A percentile compares a stretch with the other conserved stretches of the same genome.
Evolutionary conservation across 2,888 invertebrate species (phyloP).

Genomic region (Cataglyphis livida): DNA sequence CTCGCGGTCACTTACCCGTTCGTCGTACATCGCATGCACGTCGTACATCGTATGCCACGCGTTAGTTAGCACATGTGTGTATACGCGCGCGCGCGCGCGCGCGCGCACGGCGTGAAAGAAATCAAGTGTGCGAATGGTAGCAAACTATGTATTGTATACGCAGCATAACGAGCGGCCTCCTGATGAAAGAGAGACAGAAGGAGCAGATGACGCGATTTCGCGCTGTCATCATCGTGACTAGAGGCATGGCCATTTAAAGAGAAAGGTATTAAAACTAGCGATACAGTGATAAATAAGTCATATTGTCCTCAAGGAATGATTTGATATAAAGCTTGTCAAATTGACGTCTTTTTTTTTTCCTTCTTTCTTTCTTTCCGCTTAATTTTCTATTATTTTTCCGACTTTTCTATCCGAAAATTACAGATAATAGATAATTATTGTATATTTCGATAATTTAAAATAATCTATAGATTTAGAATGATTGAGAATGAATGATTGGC

Average conservation of each 20-base stretch:
- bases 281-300: neutral
- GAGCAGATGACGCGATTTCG: constrained; percentile 12
- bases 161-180: neutral
- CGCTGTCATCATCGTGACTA: constrained; percentile 23
- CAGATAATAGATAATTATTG: neutral
- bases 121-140: neutral
- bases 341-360: neutral
- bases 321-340: neutral
- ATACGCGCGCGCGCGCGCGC: no score
- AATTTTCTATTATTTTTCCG: neutral
- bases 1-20: constrained; percentile 64
- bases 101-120: neutral
- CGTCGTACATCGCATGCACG: constrained; percentile 9
- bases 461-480: neutral
- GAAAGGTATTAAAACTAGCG: neutral
- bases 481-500: neutral
- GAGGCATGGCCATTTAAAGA: neutral
- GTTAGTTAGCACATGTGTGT: neutral
- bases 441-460: neutral
- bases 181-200: neutral
- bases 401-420: neutral
- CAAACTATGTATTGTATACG: neutral
- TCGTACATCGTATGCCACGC: neutral
- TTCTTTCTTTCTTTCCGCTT: neutral
- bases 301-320: neutral